Conservation (phyloP, 92 coral and sea anemone genomes). For the Heteractis magnifica region DNA sequence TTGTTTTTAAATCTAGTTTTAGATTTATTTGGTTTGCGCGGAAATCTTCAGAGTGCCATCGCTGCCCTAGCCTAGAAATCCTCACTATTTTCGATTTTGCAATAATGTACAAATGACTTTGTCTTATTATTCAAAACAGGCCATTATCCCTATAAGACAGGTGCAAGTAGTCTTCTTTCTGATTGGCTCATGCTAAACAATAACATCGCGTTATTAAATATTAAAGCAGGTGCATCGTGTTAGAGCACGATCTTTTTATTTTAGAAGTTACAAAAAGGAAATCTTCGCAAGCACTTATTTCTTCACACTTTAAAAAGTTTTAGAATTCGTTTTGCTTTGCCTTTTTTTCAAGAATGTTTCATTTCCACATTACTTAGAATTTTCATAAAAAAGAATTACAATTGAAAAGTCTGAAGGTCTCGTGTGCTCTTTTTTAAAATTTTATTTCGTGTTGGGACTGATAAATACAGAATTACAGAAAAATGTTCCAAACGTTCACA, state of each 20-base stretch:
- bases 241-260: not conserved
- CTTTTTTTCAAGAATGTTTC: not conserved
- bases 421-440: too few relatives aligned
- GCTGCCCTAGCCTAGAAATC: too few relatives aligned
- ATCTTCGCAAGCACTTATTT: not conserved
- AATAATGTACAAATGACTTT: not conserved
- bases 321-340: not conserved
- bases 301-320: not conserved
- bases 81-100: not conserved
- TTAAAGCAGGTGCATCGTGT: slow-evolving; percentile 5
- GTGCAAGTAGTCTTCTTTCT: not conserved
- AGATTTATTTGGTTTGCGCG: not conserved
- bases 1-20: not conserved
- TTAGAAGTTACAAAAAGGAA: not conserved
- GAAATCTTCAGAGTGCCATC: not conserved
- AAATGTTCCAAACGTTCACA: too few relatives aligned
- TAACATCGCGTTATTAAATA: not conserved
- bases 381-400: too few relatives aligned
- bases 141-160: slow-evolving; percentile 16
- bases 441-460: too few relatives aligned
- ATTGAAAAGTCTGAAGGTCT: too few relatives aligned
- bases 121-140: slow-evolving; percentile 3
- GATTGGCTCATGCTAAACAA: not conserved
- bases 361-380: too few relatives aligned
- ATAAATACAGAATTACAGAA: too few relatives aligned